Conservation (phyloP, 2,113 vertebrate genomes). For the Fukomys damarensis region DNA sequence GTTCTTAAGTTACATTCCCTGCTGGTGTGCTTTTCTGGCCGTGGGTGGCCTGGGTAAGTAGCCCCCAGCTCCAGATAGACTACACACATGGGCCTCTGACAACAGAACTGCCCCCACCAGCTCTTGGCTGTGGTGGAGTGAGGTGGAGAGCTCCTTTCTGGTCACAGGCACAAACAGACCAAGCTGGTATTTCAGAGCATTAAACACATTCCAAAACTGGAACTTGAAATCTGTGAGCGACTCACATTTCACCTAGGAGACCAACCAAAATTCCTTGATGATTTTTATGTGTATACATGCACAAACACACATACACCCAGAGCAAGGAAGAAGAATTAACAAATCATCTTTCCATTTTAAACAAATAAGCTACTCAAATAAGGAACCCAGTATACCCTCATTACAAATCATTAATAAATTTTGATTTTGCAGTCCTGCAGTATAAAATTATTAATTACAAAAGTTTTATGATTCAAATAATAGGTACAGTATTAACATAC, state of each 20-base stretch:
- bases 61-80: background rate
- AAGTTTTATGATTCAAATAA: background rate
- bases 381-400: background rate
- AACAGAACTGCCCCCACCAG: background rate
- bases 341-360: background rate
- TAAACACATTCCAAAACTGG: background rate
- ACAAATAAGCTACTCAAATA: background rate
- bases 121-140: background rate
- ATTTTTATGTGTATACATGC: background rate
- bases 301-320: background rate
- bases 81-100: background rate
- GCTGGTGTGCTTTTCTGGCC: conserved; percentile 62
- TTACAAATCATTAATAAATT: background rate
- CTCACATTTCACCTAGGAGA: conserved; percentile 43
- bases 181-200: conserved; percentile 17
- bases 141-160: background rate
- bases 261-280: background rate
- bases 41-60: conserved; percentile 75
- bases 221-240: background rate
- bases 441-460: background rate
- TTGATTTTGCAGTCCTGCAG: background rate
- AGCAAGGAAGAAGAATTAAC: background rate
- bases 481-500: background rate
- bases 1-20: conserved; percentile 73
- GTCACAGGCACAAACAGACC: background rate